Percentiles rank a stretch among this genome's conserved stretches.
These are phyloP conservation scores for Prunella strophiata DNA, from an alignment of 2,797 vertebrate species.

Conservation along the genomic window DNA sequence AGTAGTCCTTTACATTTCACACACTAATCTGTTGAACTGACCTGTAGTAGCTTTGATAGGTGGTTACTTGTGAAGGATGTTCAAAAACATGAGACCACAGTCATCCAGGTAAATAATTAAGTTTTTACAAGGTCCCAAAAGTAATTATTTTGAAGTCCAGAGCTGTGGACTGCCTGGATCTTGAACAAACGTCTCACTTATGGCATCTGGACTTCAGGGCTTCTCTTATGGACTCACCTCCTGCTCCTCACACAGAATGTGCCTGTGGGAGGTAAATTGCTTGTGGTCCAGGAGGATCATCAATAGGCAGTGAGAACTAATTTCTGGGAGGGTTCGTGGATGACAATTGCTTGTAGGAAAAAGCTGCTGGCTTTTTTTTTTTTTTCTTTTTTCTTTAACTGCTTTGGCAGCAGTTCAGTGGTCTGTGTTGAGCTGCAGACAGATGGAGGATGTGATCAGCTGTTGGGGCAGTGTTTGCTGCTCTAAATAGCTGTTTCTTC, in stretches of 20 bases:
- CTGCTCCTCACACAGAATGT: rapidly evolving
- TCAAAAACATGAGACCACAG: background rate
- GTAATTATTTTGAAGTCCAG: background rate
- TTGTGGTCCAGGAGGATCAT: background rate
- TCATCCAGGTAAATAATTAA: background rate
- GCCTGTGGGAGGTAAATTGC: background rate
- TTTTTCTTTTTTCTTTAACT: background rate
- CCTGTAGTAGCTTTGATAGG: background rate
- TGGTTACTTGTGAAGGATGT: background rate
- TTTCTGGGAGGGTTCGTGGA: background rate
- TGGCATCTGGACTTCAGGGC: background rate
- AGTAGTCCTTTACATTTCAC: background rate
- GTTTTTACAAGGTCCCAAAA: background rate
- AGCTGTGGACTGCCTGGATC: background rate
- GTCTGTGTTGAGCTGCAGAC: constrained; percentile 22
- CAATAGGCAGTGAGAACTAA: rapidly evolving
- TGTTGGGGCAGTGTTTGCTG: constrained; percentile 47
- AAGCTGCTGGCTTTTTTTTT: background rate
- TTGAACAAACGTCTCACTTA: background rate
- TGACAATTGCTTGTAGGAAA: background rate
- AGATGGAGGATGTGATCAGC: constrained; percentile 63
- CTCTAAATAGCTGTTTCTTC: constrained; percentile 37
- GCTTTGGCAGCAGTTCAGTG: constrained; percentile 37
- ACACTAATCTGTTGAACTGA: background rate
- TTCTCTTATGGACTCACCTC: background rate